Conservation (phyloP, 2,888 invertebrate species). For the Drosophila mimetica region DNA sequence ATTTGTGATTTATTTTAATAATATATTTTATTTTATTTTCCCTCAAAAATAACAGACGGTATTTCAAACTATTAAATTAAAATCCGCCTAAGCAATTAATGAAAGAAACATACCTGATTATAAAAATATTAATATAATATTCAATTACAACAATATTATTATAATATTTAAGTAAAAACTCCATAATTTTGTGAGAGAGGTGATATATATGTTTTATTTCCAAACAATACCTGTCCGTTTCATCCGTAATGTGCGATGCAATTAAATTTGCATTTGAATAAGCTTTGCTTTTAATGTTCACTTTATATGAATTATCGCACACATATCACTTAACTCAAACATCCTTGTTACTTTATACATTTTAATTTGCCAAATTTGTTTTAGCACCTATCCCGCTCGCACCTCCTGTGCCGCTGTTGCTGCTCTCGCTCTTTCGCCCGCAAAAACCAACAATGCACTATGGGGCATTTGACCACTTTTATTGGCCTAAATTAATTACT, state of each 20-base stretch:
- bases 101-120: too few relatives aligned
- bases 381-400: conserved; percentile 13
- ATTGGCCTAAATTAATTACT: too few relatives aligned
- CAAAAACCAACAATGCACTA: conserved; percentile 23
- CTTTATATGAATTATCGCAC: conserved; percentile 35
- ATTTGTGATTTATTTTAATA: too few relatives aligned
- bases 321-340: conserved; percentile 20
- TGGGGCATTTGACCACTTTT: too few relatives aligned
- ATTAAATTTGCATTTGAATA: conserved; percentile 22
- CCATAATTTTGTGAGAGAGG: background rate
- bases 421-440: background rate
- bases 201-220: background rate
- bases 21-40: too few relatives aligned
- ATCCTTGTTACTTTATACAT: conserved; percentile 43
- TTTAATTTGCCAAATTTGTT: conserved; percentile 46
- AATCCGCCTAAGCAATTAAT: too few relatives aligned
- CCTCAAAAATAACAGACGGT: too few relatives aligned
- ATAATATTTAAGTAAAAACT: background rate
- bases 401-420: background rate
- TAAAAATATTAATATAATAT: background rate
- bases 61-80: too few relatives aligned
- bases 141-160: too few relatives aligned
- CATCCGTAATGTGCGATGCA: background rate
- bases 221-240: background rate
- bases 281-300: conserved; percentile 23